Evolutionary conservation across 2,113 vertebrate species (phyloP), one percentile per base, ranked within the genome.

Genomic region (Tetraodon nigroviridis): DNA sequence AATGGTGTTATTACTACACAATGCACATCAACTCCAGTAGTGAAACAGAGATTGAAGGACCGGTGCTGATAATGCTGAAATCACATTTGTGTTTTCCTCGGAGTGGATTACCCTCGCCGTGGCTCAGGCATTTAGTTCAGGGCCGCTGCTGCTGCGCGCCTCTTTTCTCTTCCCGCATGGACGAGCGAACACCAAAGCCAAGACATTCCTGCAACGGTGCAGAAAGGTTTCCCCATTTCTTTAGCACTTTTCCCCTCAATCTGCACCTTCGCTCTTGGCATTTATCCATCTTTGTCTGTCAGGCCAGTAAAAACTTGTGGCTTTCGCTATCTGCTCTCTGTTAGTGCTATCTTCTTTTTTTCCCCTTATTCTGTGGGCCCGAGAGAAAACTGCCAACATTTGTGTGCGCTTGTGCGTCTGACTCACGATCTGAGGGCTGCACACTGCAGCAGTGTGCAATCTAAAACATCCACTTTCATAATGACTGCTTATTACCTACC

Each of bases 401-500:
- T 37, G 32, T 19, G 51, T 32, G 32, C 44, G 42, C 49, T 51
- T 50, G 49, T 47, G 46, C 52, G 27, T 53, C 40, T 81, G 74
- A 84, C 76, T 81, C 75, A 37, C 11, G 32, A 37, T 37, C 32
- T 10, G 12, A 37, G 32, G 32, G 32, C 11, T 37, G 32, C 32
- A 37, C 32, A 37, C 32, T 37, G 32, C 32, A 37, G 32, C 32
- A 80, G 68, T 80, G 61, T 79, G 76, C 78, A 73, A 73, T 68
- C 70, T 78, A 82, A 82, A 71, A 76, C 79, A 69, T 59, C 69
- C 78, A 66, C 65, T 69, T 76, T 80, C 81, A 67, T 87, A 87
- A 86, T 89, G 84, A 84, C 79, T 64, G 57, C 68, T 78, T 74
- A 84, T 86, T 88, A 86, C 78, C 69, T 63, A 52, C 55, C 71